Percentiles rank a stretch among this genome's conserved stretches.
phyloP scores from a whole-genome alignment of 2,888 invertebrate species.

The Nomada ferruginata region DNA sequence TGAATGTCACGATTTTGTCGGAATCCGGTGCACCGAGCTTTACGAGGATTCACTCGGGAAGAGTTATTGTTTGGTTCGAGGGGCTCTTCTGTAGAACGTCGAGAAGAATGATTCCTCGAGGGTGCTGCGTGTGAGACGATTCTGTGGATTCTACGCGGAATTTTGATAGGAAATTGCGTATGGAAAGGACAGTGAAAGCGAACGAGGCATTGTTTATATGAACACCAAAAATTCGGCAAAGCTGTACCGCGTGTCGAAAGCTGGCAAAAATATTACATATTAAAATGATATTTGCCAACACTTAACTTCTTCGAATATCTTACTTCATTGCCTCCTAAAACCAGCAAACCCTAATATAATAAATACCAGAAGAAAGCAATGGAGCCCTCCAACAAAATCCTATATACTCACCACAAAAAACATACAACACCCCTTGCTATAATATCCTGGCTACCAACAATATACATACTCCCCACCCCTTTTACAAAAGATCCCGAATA shows the following conservation, averaged over 20 bases:
- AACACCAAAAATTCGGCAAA: too few species aligned
- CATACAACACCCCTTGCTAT: too few species aligned
- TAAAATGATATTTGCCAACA: too few species aligned
- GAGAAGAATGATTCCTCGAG: background rate
- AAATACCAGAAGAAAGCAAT: background rate
- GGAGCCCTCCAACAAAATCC: too few species aligned
- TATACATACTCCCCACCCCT: background rate
- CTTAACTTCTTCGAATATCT: too few species aligned
- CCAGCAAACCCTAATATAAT: background rate
- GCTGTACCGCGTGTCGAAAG: too few species aligned
- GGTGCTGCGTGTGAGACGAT: background rate
- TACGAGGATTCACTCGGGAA: background rate
- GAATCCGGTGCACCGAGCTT: conserved; percentile 6
- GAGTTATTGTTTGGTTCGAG: background rate
- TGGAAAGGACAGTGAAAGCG: too few species aligned
- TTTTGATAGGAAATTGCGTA: too few species aligned
- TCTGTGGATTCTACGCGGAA: background rate
- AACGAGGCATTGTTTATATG: too few species aligned
- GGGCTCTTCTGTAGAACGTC: background rate
- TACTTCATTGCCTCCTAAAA: background rate
- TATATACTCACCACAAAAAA: too few species aligned
- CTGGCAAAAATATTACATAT: too few species aligned
- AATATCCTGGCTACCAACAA: too few species aligned
- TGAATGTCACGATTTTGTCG: conserved; percentile 56
- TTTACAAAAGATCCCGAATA: background rate